Percentiles rank a stretch among this genome's conserved stretches.
phyloP scores from a whole-genome alignment of 2,888 invertebrate species.

The Papilio demoleus region DNA sequence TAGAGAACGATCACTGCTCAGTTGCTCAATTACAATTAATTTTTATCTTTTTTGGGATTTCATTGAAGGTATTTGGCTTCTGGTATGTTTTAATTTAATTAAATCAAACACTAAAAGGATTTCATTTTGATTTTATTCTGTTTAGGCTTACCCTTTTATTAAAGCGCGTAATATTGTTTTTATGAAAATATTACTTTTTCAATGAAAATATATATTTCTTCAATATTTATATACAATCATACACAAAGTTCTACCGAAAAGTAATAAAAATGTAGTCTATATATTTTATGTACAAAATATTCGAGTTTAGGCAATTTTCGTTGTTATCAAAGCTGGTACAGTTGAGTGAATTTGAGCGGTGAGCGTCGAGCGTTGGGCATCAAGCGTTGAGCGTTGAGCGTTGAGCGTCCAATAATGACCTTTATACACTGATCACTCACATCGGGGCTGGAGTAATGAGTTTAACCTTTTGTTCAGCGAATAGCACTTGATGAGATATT shows the following conservation, averaged over 20 bases:
- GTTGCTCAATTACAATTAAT: slow-evolving; percentile 34
- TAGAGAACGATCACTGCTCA: slow-evolving; percentile 41
- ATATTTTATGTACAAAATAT: slow-evolving; percentile 16
- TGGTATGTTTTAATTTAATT: slow-evolving; percentile 16
- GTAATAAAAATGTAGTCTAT: slow-evolving; percentile 1
- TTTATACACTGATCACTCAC: slow-evolving; percentile 37
- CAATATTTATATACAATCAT: neutral
- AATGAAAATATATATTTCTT: no score
- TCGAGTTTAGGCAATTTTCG: slow-evolving; percentile 46
- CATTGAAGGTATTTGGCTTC: slow-evolving; percentile 14
- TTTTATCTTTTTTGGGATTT: slow-evolving; percentile 32
- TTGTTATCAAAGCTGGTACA: slow-evolving; percentile 53
- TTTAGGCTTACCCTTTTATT: neutral
- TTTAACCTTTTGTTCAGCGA: slow-evolving; percentile 25
- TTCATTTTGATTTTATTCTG: neutral
- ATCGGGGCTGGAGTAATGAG: slow-evolving; percentile 27
- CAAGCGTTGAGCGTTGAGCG: slow-evolving; percentile 47
- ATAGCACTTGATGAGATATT: slow-evolving; percentile 19
- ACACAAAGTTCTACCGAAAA: neutral
- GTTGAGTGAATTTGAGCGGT: slow-evolving; percentile 51
- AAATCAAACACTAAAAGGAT: neutral
- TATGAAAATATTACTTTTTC: neutral
- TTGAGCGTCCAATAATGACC: slow-evolving; percentile 41
- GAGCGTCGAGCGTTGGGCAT: slow-evolving; percentile 53
- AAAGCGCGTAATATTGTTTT: neutral